Evolutionary conservation across 2,888 invertebrate species (phyloP), one percentile per base, ranked within the genome.

Genomic region (Zygogramma bicolorata): DNA sequence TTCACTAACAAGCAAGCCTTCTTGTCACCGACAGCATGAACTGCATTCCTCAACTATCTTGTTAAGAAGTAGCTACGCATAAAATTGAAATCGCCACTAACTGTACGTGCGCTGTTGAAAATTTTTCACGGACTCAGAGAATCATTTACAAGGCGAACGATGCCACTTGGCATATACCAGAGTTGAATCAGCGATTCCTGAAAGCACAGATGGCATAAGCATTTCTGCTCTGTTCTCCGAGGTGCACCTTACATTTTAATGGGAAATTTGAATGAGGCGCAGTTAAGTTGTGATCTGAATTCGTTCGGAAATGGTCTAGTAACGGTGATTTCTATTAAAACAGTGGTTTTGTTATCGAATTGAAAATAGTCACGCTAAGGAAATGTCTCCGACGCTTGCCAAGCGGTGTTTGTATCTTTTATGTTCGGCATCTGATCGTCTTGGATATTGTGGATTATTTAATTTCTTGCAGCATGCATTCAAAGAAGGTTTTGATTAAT

Each of bases 121-220:
- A 61, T 60, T 68, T 63, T 68, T 67, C 46, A 46, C 27, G 31
- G 25, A 53, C 22, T 10, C 29, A 31, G 46, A 31, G 46, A 29
- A 63, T 69, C 53, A 58, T 29, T 63, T 66, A 69, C 69, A 27
- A 20, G 57, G 73, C 65, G 69, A 49, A 65, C 46, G 66, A 34
- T 66, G 59, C 31, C 69, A 69, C 66, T 73, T 69, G 69, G 69
- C 62, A 69, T 42, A 62, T 73, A 62, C 22, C 38, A 46, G 40
- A 49, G 57, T 40, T 63, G 49, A 65, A 63, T 63, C 59, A 59
- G 63, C 59, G 59, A 69, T 69, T 69, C 69, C 69, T 38, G 59
- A 42, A 63, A 46, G 40, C 29, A 49, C 70, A 70, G 63, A 70
- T 70, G 70, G 70, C 42, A 20, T 59, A 22, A 59, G 65, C 65